Conservation (phyloP, 2,113 vertebrate species). For the Electrona antarctica region DNA sequence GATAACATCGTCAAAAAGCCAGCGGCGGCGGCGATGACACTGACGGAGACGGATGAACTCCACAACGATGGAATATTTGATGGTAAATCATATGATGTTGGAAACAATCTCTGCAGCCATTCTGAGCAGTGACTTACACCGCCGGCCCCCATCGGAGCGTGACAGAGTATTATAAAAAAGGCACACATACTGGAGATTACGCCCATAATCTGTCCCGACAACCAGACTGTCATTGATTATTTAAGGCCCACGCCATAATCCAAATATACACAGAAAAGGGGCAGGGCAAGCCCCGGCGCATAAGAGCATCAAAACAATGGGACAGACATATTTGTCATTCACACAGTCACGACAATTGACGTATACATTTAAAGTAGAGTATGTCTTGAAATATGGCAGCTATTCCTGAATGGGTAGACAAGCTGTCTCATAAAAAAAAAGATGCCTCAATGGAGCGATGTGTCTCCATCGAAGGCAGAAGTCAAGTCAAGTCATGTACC, state of each 20-base stretch:
- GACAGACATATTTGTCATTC: neutral
- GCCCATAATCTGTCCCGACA: constrained; percentile 65
- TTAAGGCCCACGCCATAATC: constrained; percentile 66
- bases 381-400: no score
- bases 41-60: neutral
- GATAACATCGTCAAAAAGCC: constrained; percentile 29
- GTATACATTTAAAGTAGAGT: neutral
- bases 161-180: constrained; percentile 45
- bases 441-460: no score
- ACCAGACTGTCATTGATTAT: constrained; percentile 64
- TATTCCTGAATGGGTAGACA: no score
- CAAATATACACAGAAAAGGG: constrained; percentile 30
- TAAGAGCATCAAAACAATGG: neutral
- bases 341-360: neutral
- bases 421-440: neutral
- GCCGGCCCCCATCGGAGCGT: constrained; percentile 39
- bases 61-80: neutral
- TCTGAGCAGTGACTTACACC: constrained; percentile 16
- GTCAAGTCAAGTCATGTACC: neutral
- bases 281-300: neutral
- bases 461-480: neutral
- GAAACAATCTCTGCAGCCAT: constrained; percentile 35
- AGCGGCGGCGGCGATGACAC: neutral
- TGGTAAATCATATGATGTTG: constrained; percentile 31
- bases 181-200: constrained; percentile 58